Conservation (phyloP, 2,113 vertebrate genomes). For the Eudorcas thomsonii region DNA sequence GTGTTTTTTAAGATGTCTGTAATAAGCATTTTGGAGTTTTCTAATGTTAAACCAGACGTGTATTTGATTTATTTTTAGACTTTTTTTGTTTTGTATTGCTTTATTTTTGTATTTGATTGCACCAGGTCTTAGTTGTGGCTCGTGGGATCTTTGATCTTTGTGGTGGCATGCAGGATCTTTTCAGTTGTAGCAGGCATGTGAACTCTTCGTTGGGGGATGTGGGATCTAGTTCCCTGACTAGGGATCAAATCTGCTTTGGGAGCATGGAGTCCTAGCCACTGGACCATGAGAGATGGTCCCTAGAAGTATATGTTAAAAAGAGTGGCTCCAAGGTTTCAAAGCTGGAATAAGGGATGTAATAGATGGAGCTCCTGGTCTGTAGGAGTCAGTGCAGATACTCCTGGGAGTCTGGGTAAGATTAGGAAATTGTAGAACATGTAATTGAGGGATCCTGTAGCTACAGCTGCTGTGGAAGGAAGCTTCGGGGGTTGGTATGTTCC, state of each 20-base stretch:
- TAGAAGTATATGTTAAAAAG: neutral
- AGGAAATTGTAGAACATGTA: neutral
- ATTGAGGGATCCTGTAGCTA: neutral
- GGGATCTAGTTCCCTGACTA: neutral
- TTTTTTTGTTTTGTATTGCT: neutral
- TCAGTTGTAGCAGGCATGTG: neutral
- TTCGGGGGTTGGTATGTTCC: rapidly evolving
- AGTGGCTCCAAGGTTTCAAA: neutral
- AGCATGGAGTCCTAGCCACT: neutral
- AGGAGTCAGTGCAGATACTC: neutral
- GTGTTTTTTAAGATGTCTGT: neutral
- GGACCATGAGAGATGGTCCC: neutral
- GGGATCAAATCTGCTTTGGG: neutral
- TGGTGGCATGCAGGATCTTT: neutral
- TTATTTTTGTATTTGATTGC: neutral
- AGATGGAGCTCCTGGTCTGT: neutral
- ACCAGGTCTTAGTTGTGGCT: neutral
- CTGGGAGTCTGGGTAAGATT: neutral
- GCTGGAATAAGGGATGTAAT: neutral
- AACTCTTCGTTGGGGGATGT: neutral
- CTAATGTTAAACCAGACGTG: neutral
- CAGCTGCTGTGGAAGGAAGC: neutral
- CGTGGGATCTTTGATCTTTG: neutral
- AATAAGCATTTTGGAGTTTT: neutral
- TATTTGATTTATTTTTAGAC: neutral